Conservation (phyloP, 2,888 invertebrate genomes). For the Stenodera caucasica region DNA sequence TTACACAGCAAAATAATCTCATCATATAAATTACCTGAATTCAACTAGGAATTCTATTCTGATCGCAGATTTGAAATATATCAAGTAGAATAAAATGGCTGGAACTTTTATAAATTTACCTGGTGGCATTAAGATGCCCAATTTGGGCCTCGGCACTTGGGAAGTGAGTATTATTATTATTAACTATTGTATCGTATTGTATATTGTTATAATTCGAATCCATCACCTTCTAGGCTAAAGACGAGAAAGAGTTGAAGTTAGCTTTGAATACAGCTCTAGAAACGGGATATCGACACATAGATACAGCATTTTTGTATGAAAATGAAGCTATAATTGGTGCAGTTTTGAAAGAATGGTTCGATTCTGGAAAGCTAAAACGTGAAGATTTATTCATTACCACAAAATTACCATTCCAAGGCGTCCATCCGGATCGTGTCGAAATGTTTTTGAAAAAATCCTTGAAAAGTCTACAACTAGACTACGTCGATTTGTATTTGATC, state of each 20-base stretch:
- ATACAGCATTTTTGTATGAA: constrained; percentile 73
- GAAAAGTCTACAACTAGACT: constrained; percentile 69
- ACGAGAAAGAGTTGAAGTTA: constrained; percentile 62
- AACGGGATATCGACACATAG: constrained; percentile 79
- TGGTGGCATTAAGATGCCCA: too few species aligned
- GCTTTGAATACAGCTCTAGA: constrained; percentile 69
- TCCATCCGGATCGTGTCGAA: constrained; percentile 74
- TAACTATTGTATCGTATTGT: too few species aligned
- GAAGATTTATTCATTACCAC: constrained; percentile 79
- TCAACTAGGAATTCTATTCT: too few species aligned
- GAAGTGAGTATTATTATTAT: too few species aligned
- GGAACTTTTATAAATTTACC: too few species aligned
- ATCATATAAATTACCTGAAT: too few species aligned
- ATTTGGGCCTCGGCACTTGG: too few species aligned
- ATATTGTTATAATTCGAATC: too few species aligned
- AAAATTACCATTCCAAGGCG: too few species aligned
- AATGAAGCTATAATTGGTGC: constrained; percentile 76
- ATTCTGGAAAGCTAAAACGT: constrained; percentile 65
- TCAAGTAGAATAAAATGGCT: too few species aligned
- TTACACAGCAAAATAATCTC: too few species aligned
- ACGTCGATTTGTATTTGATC: constrained; percentile 84
- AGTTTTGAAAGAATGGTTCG: constrained; percentile 70
- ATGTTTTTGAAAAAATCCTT: constrained; percentile 68
- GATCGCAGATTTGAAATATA: too few species aligned
- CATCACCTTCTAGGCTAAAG: constrained; percentile 69